Conservation (phyloP, 1,140 invertebrate genomes). For the Trichogramma pretiosum region DNA sequence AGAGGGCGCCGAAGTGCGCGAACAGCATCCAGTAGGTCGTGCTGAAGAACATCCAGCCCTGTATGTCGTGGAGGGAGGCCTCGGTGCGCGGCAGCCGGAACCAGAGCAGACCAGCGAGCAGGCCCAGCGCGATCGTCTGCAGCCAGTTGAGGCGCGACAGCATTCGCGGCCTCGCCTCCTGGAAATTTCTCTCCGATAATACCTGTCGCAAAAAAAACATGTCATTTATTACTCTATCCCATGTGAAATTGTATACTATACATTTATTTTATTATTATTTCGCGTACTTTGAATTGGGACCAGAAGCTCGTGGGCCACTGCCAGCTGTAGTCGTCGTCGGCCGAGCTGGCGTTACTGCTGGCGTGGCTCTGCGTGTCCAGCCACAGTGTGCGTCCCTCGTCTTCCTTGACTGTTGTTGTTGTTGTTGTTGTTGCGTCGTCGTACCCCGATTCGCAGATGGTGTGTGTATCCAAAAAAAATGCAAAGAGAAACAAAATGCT, state of each 20-base stretch:
- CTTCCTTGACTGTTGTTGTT: conserved; percentile 44
- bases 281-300: conserved; percentile 65
- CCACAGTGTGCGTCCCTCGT: conserved; percentile 65
- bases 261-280: conserved; percentile 8
- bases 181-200: conserved; percentile 70
- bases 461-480: too few relatives aligned
- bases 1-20: conserved; percentile 70
- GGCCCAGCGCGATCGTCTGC: conserved; percentile 64
- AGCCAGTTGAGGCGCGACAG: conserved; percentile 74
- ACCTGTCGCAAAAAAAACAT: conserved; percentile 39
- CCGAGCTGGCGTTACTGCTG: conserved; percentile 50
- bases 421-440: too few relatives aligned
- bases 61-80: conserved; percentile 67
- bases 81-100: conserved; percentile 68
- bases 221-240: too few relatives aligned
- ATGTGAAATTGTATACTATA: too few relatives aligned
- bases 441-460: too few relatives aligned
- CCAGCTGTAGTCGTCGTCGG: conserved; percentile 52
- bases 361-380: conserved; percentile 65
- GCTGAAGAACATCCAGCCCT: conserved; percentile 82
- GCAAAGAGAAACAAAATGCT: too few relatives aligned
- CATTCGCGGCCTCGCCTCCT: conserved; percentile 68
- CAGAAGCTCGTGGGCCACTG: conserved; percentile 75
- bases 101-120: conserved; percentile 72
- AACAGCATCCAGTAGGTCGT: conserved; percentile 83